Base-by-base conservation (phyloP, 2,888 invertebrate species). In the Terebella lapidaria region DNA sequence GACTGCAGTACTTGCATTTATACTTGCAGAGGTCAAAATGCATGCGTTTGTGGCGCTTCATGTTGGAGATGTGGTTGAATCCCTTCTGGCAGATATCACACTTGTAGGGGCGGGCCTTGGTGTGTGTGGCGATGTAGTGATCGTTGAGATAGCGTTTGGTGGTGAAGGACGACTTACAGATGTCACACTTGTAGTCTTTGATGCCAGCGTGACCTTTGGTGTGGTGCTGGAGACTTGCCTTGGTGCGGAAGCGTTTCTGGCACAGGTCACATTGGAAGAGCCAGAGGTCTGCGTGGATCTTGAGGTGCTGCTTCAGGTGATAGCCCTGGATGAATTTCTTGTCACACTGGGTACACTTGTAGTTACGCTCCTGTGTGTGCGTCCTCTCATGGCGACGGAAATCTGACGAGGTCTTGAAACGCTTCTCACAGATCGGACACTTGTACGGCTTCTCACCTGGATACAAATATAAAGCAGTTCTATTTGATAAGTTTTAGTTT, bases 381-480 rank as follows among this genome's bases (percentile, higher is more conserved):
- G 57, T 66, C 4, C 66, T 60, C 46, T 62, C 62, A 29, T 66
- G 66, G 1, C 62, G 56, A 22, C 57, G 30, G 35, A 46, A 57
- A 46, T 64, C 61, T n/a, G 62, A 62, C 1, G 62, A 57, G 18
- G 62, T 64, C 47, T 62, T 62, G 56, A 64, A 64, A 27, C 51
- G 53, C 27, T 60, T 60, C 45, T 58, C 54, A 51, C 66, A 66
- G 1, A 64, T 30, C 20, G 35, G 26, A 54, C 66, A 66, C 10
- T 30, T 18, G 55, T 61, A 66, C 2, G 66, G 66, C 57, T 61
- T 65, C 57, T 65, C 65, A 18, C 62, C 64, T 63, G 61, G 22
- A 62, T n/a, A n/a, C n/a, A n/a, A n/a, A n/a, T n/a, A n/a, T 54
- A 27, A n/a, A n/a, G n/a, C n/a, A n/a, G n/a, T n/a, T n/a, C n/a